These are phyloP conservation scores for Blennius ocellaris DNA, from an alignment of 2,113 vertebrate genomes.

Conservation along the genomic window DNA sequence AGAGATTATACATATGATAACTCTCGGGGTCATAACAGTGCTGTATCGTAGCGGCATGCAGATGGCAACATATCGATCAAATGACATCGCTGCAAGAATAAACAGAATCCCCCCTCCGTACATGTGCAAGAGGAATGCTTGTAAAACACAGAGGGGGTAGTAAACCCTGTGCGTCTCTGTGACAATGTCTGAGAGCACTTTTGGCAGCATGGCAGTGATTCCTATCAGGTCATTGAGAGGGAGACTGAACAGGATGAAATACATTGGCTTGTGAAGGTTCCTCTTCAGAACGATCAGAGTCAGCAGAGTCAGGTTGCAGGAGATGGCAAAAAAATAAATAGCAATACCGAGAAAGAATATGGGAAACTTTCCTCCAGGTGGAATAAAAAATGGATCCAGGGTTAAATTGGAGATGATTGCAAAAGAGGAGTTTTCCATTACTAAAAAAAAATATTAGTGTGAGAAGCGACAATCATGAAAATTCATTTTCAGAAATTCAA, in stretches of 20 bases:
- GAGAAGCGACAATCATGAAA: neutral
- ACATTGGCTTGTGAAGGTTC: constrained; percentile 83
- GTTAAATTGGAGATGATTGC: constrained; percentile 56
- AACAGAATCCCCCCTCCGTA: constrained; percentile 80
- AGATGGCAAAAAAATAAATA: constrained; percentile 69
- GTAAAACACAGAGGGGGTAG: constrained; percentile 80
- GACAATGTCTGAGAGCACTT: constrained; percentile 78
- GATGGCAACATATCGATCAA: constrained; percentile 83
- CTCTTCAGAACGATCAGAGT: constrained; percentile 69
- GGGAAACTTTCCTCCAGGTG: constrained; percentile 72
- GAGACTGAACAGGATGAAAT: constrained; percentile 80
- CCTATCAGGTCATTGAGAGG: constrained; percentile 82
- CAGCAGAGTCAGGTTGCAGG: constrained; percentile 78
- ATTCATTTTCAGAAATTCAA: neutral
- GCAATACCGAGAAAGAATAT: constrained; percentile 75
- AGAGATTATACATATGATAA: constrained; percentile 56
- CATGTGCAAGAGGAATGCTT: constrained; percentile 81
- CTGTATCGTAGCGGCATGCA: constrained; percentile 79
- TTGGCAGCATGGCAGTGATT: constrained; percentile 79
- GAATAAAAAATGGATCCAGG: constrained; percentile 72
- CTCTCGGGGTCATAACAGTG: constrained; percentile 73
- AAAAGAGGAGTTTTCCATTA: constrained; percentile 75
- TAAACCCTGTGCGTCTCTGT: constrained; percentile 63
- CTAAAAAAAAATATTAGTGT: neutral
- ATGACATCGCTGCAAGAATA: constrained; percentile 82